Conservation (phyloP, 2,888 invertebrate species). For the Icerya purchasi region DNA sequence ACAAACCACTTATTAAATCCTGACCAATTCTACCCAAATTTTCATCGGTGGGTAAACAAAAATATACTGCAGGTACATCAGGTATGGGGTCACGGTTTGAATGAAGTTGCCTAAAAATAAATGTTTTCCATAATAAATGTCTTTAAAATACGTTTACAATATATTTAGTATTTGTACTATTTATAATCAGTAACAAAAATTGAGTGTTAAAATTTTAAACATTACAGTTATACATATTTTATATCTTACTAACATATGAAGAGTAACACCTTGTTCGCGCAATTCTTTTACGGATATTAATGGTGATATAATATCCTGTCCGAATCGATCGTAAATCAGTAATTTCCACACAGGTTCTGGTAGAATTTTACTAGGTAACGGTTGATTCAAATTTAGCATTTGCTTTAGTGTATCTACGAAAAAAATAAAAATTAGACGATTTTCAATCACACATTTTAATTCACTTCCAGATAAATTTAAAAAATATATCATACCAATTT, state of each 20-base stretch:
- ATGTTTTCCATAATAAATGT: background rate
- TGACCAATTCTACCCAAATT: slow-evolving; percentile 84
- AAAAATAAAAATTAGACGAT: background rate
- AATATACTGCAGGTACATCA: slow-evolving; percentile 96
- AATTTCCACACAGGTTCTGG: slow-evolving; percentile 91
- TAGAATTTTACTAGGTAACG: slow-evolving; percentile 47
- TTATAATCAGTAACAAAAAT: too few relatives aligned
- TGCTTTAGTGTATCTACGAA: slow-evolving; percentile 70
- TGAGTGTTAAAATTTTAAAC: too few relatives aligned
- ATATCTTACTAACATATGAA: slow-evolving; percentile 88
- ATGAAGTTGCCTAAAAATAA: slow-evolving; percentile 47
- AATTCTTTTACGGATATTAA: slow-evolving; percentile 86
- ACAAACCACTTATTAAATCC: slow-evolving; percentile 67
- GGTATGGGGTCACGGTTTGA: slow-evolving; percentile 82
- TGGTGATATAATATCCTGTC: slow-evolving; percentile 96
- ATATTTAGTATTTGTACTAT: too few relatives aligned
- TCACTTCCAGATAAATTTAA: too few relatives aligned
- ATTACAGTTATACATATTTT: too few relatives aligned
- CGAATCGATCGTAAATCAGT: slow-evolving; percentile 81
- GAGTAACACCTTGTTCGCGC: slow-evolving; percentile 84
- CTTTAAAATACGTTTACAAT: too few relatives aligned
- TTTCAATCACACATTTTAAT: too few relatives aligned
- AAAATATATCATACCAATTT: slow-evolving; percentile 11
- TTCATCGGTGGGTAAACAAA: slow-evolving; percentile 87
- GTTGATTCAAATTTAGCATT: slow-evolving; percentile 83